Evolutionary conservation across 2,113 vertebrate species (phyloP).

Genomic region (Apeltes quadracus): DNA sequence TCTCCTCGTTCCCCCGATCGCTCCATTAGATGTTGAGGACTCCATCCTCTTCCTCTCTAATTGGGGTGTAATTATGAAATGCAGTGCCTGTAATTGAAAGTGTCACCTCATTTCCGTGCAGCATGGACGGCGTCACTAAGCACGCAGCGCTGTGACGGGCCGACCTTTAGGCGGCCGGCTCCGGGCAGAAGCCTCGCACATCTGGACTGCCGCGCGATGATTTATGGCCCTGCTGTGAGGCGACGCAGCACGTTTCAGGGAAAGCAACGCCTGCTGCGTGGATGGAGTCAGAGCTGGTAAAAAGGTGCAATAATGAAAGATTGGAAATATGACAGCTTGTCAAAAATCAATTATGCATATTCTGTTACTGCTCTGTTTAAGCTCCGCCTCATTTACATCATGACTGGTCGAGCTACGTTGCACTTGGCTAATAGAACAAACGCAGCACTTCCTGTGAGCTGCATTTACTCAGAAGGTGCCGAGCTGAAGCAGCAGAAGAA

Average conservation of each 20-base stretch:
- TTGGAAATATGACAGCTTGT: slow-evolving; percentile 3
- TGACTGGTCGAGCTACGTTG: not conserved
- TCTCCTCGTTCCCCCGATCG: too few species aligned
- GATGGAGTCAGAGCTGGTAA: slow-evolving; percentile 28
- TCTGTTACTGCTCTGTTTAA: not conserved
- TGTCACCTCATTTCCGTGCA: slow-evolving; percentile 40
- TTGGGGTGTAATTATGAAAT: slow-evolving; percentile 49
- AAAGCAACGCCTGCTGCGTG: slow-evolving; percentile 2
- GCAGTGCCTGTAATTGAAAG: slow-evolving; percentile 43
- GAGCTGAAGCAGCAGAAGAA: slow-evolving; percentile 43
- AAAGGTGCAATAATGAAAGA: slow-evolving; percentile 10
- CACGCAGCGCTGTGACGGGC: slow-evolving; percentile 10
- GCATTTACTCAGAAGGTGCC: slow-evolving; percentile 43
- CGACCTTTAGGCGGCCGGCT: slow-evolving; percentile 42
- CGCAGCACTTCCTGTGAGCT: slow-evolving; percentile 15
- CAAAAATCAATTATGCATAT: not conserved
- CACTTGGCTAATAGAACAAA: slow-evolving; percentile 5
- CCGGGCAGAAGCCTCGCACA: slow-evolving; percentile 5
- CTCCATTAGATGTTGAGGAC: slow-evolving; percentile 13
- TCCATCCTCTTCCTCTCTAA: slow-evolving; percentile 35
- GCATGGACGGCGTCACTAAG: slow-evolving; percentile 9
- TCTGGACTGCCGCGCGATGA: slow-evolving; percentile 44
- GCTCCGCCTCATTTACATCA: not conserved
- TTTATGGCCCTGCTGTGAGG: slow-evolving; percentile 50
- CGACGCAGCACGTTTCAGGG: slow-evolving; percentile 30